Conservation (phyloP, 2,113 vertebrate genomes). For the Triplophysa rosa region DNA sequence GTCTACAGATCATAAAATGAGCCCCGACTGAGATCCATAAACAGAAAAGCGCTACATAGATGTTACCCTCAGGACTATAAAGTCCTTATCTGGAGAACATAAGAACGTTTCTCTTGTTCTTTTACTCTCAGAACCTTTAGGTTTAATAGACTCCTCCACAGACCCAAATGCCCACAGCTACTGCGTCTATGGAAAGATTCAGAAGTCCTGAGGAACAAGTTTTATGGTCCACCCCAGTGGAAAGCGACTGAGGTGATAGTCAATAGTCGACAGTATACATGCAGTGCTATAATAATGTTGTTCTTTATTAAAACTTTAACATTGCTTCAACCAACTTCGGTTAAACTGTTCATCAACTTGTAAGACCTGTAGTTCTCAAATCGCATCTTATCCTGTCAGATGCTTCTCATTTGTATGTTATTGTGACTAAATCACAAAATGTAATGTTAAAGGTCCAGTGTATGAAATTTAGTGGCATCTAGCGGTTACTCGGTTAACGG, state of each 20-base stretch:
- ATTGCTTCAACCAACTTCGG: no score
- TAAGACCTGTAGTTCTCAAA: no score
- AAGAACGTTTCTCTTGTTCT: constrained; percentile 65
- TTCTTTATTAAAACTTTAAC: no score
- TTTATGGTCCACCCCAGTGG: constrained; percentile 67
- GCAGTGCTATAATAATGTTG: background rate
- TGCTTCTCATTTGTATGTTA: no score
- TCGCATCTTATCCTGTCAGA: no score
- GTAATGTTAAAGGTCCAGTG: no score
- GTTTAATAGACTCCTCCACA: constrained; percentile 54
- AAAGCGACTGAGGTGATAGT: constrained; percentile 59
- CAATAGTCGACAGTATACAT: constrained; percentile 57
- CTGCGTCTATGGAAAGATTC: constrained; percentile 59
- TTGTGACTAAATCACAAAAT: no score
- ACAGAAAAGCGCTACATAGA: constrained; percentile 64
- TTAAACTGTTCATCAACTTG: no score
- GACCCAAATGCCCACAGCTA: constrained; percentile 64
- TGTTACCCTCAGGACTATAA: constrained; percentile 52
- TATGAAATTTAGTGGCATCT: no score
- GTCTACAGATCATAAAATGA: background rate
- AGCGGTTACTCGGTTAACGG: no score
- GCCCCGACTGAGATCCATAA: background rate
- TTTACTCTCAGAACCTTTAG: constrained; percentile 62
- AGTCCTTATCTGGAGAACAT: constrained; percentile 37
- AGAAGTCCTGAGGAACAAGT: constrained; percentile 59